Percentiles rank a stretch among this genome's conserved stretches.
phyloP scores from a whole-genome alignment of 2,797 vertebrate genomes.

The Buphagus erythrorhynchus region DNA sequence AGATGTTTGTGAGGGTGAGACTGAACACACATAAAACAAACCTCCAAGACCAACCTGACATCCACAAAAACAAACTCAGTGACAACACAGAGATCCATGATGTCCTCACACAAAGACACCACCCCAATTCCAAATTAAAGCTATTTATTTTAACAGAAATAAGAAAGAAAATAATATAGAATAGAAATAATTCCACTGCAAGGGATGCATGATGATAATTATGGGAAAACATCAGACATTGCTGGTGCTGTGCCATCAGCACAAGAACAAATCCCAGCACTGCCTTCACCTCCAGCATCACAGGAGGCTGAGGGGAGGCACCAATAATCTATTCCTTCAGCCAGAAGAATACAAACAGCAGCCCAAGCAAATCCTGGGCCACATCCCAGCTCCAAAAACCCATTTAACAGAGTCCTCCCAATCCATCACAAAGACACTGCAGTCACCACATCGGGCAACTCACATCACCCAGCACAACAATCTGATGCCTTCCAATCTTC shows the following conservation, averaged over 20 bases:
- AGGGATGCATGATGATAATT: neutral
- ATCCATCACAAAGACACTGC: neutral
- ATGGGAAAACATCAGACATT: neutral
- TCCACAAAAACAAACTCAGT: neutral
- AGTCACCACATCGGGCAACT: neutral
- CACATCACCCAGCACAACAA: neutral
- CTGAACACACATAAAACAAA: neutral
- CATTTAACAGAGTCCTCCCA: neutral
- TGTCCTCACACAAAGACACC: neutral
- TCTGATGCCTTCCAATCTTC: neutral
- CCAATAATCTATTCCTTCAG: neutral
- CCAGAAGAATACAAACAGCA: neutral
- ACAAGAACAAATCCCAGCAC: neutral
- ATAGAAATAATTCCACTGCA: neutral
- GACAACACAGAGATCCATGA: rapidly evolving
- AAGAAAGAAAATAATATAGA: neutral
- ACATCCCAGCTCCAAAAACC: neutral
- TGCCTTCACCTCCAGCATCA: neutral
- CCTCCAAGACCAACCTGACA: neutral
- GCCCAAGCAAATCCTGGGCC: neutral
- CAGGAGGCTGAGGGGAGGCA: neutral
- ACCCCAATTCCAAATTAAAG: neutral
- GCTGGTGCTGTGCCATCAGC: neutral
- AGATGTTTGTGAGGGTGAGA: neutral
- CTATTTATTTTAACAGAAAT: neutral